Conservation (phyloP, 2,888 invertebrate genomes). For the Lobophora halterata region DNA sequence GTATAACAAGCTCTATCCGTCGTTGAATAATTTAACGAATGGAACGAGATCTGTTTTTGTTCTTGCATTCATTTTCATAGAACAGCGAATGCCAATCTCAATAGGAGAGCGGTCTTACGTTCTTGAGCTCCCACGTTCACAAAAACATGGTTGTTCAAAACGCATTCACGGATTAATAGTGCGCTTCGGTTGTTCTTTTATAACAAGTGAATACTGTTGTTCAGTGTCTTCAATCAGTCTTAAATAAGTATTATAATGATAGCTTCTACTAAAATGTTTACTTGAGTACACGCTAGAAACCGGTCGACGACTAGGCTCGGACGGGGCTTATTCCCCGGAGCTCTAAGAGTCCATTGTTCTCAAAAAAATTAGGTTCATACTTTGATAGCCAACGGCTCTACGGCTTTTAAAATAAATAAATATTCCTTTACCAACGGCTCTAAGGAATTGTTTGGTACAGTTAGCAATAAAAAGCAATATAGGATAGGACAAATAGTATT, state of each 20-base stretch:
- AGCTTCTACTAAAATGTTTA: constrained; percentile 31
- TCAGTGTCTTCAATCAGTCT: constrained; percentile 20
- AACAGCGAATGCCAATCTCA: constrained; percentile 18
- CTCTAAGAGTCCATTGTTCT: no score
- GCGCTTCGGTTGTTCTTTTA: constrained; percentile 2
- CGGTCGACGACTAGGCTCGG: constrained; percentile 29
- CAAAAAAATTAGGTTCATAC: no score
- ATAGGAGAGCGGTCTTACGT: constrained; percentile 7
- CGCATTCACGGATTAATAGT: constrained; percentile 11
- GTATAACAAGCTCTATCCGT: constrained; percentile 7
- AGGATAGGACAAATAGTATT: no score
- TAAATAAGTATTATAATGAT: constrained; percentile 28
- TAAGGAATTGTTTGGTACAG: no score
- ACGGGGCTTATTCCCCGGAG: no score
- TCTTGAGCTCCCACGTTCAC: constrained; percentile 17
- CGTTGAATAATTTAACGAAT: constrained; percentile 18
- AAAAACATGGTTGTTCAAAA: constrained; percentile 14
- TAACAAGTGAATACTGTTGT: constrained; percentile 8
- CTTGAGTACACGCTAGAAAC: constrained; percentile 29
- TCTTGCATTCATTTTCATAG: constrained; percentile 17
- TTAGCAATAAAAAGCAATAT: no score
- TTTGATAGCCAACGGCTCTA: no score
- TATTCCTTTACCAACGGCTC: no score
- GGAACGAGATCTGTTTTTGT: constrained; percentile 17
- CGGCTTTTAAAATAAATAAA: no score